These are phyloP conservation scores for Magallana angulata DNA, from an alignment of 1,140 invertebrate species.

Conservation along the genomic window DNA sequence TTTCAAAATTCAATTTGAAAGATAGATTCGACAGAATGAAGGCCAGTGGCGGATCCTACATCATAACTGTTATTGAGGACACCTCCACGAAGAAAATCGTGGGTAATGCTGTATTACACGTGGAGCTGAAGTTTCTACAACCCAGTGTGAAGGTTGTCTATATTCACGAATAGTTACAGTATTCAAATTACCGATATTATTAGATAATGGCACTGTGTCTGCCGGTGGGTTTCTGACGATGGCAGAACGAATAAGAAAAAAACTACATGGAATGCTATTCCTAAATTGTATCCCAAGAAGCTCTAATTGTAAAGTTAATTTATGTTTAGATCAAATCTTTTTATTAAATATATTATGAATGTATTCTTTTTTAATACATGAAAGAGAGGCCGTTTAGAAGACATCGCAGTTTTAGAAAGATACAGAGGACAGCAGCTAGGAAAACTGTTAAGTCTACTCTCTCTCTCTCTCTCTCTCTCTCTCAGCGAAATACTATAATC, in stretches of 20 bases:
- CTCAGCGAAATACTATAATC: background rate
- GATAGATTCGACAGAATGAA: conserved; percentile 28
- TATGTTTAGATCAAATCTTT: too few species aligned
- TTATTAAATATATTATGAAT: too few species aligned
- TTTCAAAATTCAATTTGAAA: background rate
- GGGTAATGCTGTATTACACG: conserved; percentile 19
- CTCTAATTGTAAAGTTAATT: too few species aligned
- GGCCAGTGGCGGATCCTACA: background rate
- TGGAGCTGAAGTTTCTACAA: conserved; percentile 25
- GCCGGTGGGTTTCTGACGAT: too few species aligned
- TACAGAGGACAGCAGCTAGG: conserved; percentile 19
- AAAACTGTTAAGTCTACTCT: conserved; percentile 12
- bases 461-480: background rate
- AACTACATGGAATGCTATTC: too few species aligned
- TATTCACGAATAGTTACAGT: too few species aligned
- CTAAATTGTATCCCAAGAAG: too few species aligned
- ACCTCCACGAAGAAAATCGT: conserved; percentile 31
- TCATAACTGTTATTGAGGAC: conserved; percentile 39
- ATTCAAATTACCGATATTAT: too few species aligned
- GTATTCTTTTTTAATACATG: background rate
- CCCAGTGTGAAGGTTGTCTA: background rate
- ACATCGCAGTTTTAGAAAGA: conserved; percentile 15
- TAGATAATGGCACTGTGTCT: too few species aligned
- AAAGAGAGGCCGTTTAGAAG: conserved; percentile 32
- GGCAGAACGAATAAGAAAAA: too few species aligned